A percentile compares a stretch with the other conserved stretches of the same genome.
phyloP scores from a whole-genome alignment of 1,140 invertebrate species.

The Danaus plexippus region DNA sequence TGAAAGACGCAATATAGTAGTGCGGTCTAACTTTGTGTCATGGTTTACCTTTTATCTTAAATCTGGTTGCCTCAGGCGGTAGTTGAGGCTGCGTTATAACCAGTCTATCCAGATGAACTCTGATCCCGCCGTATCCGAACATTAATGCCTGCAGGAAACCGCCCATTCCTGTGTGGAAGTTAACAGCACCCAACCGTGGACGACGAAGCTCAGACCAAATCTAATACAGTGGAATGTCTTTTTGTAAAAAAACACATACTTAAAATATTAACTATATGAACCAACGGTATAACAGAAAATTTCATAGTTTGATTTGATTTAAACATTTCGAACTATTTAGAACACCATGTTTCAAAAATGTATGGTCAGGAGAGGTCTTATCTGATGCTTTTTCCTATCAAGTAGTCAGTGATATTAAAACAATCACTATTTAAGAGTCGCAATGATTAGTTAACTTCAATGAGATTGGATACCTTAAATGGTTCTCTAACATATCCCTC shows the following conservation, averaged over 20 bases:
- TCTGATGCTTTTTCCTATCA: too few relatives aligned
- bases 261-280: neutral
- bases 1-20: neutral
- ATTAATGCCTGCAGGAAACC: constrained; percentile 72
- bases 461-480: constrained; percentile 52
- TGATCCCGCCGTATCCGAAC: constrained; percentile 71
- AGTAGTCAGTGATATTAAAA: too few relatives aligned
- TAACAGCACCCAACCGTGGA: constrained; percentile 67
- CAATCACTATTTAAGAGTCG: neutral
- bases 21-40: neutral
- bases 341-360: too few relatives aligned
- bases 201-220: constrained; percentile 71
- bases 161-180: constrained; percentile 74
- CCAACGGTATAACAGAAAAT: too few relatives aligned
- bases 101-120: constrained; percentile 58
- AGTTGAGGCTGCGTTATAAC: constrained; percentile 55
- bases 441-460: neutral
- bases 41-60: constrained; percentile 50
- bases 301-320: too few relatives aligned
- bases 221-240: constrained; percentile 25
- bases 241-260: constrained; percentile 9
- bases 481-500: constrained; percentile 70
- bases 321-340: too few relatives aligned
- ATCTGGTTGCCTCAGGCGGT: constrained; percentile 44
- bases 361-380: too few relatives aligned